Base-by-base conservation (phyloP, 2,797 vertebrate genomes). In the Fundulus diaphanus region DNA sequence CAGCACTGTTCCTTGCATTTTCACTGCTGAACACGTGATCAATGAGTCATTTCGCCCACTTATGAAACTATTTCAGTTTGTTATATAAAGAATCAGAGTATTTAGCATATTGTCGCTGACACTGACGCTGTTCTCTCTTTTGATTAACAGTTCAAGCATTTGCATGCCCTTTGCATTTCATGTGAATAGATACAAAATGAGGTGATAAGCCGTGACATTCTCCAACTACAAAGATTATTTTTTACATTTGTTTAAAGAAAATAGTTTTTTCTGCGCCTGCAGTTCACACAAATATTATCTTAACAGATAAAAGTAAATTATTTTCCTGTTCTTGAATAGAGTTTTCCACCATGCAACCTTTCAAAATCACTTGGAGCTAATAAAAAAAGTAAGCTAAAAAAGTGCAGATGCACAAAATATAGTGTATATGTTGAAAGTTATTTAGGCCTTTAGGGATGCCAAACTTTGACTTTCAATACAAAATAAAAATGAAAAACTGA, bases 21-120 rank as follows among this genome's bases (percentile, higher is more conserved):
- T 71, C 40, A 22, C 57, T 35, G 48, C 65, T 80, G 72, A 74
- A 51, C 74, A 70, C 68, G 68, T 44, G 63, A 54, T 61, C 73
- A 71, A 65, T 89, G 86, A 90, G 68, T 89, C 86, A 89, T 42
- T 83, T 82, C 75, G 59, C 1, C 72, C 33, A 8, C 74, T 85
- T 89, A 76, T 0, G 12, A 82, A 89, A 82, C 48, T 5, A 46
- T 63, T 70, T 76, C 22, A 71, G 44, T 68, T 48, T 31, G 46
- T 84, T 81, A 68, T 40, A 68, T 72, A 76, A 83, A 63, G 27
- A 78, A 49, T 70, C 22, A 37, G n/a, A 22, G 18, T 56, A 20
- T 56, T 56, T 27, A 54, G 18, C 3, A 7, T 16, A 5, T 3
- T 77, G 22, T 56, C 73, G 52, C 74, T 37, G 70, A 81, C 70